Conservation (phyloP, 2,888 invertebrate genomes). For the Coenonympha arcania region DNA sequence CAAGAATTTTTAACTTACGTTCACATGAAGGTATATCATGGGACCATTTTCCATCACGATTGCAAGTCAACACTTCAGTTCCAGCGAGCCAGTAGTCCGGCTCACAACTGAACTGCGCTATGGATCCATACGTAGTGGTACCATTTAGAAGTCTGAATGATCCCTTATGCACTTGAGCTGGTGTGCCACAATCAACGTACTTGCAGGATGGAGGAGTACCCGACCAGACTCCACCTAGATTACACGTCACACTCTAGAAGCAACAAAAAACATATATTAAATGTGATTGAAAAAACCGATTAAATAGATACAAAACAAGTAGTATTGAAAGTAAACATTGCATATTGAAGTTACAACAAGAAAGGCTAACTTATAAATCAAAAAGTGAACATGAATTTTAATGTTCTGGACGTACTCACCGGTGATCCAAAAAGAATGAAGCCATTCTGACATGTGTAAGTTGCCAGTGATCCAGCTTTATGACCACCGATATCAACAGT, state of each 20-base stretch:
- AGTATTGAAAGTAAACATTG: not conserved
- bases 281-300: too few species aligned
- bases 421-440: constrained; percentile 88
- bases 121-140: constrained; percentile 85
- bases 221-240: constrained; percentile 89
- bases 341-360: too few species aligned
- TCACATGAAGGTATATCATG: constrained; percentile 89
- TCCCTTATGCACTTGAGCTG: constrained; percentile 85
- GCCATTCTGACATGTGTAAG: constrained; percentile 86
- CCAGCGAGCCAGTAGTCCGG: constrained; percentile 89
- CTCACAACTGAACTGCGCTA: constrained; percentile 85
- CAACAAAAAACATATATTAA: not conserved
- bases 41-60: constrained; percentile 90
- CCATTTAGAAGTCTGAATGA: constrained; percentile 81
- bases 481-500: constrained; percentile 80
- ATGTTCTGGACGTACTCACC: constrained; percentile 61
- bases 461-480: constrained; percentile 85
- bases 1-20: constrained; percentile 72
- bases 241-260: constrained; percentile 82
- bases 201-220: constrained; percentile 85
- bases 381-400: too few species aligned
- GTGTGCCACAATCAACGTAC: constrained; percentile 89
- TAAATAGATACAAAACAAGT: not conserved
- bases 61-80: constrained; percentile 81
- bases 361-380: too few species aligned